These are phyloP conservation scores for Mactra quadrangularis DNA, from an alignment of 1,140 invertebrate genomes.

Conservation along the genomic window DNA sequence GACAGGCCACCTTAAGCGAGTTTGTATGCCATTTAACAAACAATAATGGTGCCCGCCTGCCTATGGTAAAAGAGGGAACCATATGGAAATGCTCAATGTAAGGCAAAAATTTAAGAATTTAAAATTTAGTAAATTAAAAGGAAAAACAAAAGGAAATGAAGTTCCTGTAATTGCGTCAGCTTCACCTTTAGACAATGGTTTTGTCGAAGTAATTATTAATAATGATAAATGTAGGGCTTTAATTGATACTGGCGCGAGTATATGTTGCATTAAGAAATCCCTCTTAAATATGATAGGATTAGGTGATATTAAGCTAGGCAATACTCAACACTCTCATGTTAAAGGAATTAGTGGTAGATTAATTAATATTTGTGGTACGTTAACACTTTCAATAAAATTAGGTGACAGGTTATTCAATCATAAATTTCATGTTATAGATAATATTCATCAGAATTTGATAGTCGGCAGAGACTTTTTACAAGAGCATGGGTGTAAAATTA, in stretches of 20 bases:
- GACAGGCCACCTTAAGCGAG: neutral
- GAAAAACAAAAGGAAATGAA: neutral
- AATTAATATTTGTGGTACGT: constrained; percentile 14
- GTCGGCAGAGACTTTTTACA: constrained; percentile 35
- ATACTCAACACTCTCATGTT: neutral
- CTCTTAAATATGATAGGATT: constrained; percentile 26
- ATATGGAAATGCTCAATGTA: constrained; percentile 4
- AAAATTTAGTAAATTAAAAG: neutral
- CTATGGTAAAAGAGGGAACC: constrained; percentile 26
- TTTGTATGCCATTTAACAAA: neutral
- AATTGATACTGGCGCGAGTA: constrained; percentile 24
- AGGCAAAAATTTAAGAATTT: constrained; percentile 3
- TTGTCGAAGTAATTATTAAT: neutral
- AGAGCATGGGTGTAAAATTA: constrained; percentile 21
- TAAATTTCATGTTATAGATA: constrained; percentile 28
- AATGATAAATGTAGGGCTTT: neutral
- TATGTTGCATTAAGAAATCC: constrained; percentile 45
- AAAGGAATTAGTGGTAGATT: constrained; percentile 41
- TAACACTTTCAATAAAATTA: neutral
- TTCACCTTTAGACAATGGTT: constrained; percentile 6
- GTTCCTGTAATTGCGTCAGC: neutral
- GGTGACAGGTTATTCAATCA: neutral
- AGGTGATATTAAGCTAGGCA: neutral
- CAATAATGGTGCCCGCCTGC: constrained; percentile 9
- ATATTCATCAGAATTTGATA: constrained; percentile 35